These are phyloP conservation scores for Acleris sparsana DNA, from an alignment of 2,888 invertebrate genomes.

Conservation along the genomic window DNA sequence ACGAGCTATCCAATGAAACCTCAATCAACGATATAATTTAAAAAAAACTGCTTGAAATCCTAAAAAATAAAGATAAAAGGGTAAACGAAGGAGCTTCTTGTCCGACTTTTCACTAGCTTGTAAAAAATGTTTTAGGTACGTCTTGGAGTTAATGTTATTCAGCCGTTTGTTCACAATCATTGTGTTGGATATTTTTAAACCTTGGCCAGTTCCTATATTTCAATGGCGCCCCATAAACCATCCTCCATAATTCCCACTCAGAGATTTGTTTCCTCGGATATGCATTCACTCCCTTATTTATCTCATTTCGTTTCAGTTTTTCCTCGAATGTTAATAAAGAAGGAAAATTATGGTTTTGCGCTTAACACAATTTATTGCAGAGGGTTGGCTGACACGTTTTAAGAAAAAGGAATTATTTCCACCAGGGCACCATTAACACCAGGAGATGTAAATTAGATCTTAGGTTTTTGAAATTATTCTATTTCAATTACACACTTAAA, in stretches of 20 bases:
- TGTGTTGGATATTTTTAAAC: neutral
- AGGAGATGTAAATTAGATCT: too few species aligned
- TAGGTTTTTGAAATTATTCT: too few species aligned
- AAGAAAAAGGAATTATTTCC: neutral
- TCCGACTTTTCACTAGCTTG: too few species aligned
- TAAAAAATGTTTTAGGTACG: too few species aligned
- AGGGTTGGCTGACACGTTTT: slow-evolving; percentile 2
- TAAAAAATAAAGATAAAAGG: too few species aligned
- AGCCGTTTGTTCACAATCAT: too few species aligned
- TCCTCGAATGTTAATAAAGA: slow-evolving; percentile 29
- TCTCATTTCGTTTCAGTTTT: slow-evolving; percentile 24
- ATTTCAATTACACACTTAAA: too few species aligned
- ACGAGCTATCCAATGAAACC: too few species aligned
- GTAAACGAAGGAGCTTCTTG: too few species aligned
- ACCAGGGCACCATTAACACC: neutral
- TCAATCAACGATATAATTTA: too few species aligned
- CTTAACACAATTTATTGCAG: slow-evolving; percentile 23
- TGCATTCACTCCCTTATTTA: slow-evolving; percentile 27
- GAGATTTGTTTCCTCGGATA: slow-evolving; percentile 19
- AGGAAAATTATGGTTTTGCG: slow-evolving; percentile 18
- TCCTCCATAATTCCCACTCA: slow-evolving; percentile 5
- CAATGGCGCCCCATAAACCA: slow-evolving; percentile 10
- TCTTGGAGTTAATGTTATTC: too few species aligned
- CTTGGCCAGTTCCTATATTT: neutral
- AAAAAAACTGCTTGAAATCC: too few species aligned